Percentiles rank a stretch among this genome's conserved stretches.
Evolutionary conservation across 2,113 vertebrate genomes (phyloP).

Genomic region (Paraplagusia blochii): DNA sequence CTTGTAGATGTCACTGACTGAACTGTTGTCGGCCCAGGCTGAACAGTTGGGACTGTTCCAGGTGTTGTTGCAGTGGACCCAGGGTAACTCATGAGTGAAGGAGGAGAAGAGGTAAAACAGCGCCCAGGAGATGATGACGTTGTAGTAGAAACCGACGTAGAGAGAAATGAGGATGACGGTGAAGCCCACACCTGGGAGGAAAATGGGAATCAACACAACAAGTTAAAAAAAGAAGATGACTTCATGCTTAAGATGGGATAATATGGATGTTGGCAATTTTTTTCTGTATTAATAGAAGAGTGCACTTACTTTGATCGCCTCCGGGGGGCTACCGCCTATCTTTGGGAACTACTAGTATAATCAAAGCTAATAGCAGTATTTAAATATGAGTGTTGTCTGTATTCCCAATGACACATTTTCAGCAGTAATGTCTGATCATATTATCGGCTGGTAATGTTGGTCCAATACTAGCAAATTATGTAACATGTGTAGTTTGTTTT

Average conservation of each 20-base stretch:
- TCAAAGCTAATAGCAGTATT: too few relatives aligned
- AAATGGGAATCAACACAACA: neutral
- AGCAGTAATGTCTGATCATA: too few relatives aligned
- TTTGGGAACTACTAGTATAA: too few relatives aligned
- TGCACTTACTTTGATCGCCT: too few relatives aligned
- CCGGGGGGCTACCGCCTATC: too few relatives aligned
- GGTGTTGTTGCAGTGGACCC: slow-evolving; percentile 88
- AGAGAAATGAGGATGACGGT: slow-evolving; percentile 85
- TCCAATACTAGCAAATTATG: too few relatives aligned
- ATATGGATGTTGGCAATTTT: too few relatives aligned
- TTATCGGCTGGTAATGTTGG: too few relatives aligned
- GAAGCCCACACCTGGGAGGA: slow-evolving; percentile 78
- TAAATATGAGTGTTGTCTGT: too few relatives aligned
- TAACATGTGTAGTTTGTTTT: too few relatives aligned
- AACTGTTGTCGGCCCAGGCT: slow-evolving; percentile 64
- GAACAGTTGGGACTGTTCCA: slow-evolving; percentile 89
- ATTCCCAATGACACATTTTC: too few relatives aligned
- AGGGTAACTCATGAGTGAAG: slow-evolving; percentile 81
- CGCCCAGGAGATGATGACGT: slow-evolving; percentile 85
- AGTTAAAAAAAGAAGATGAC: neutral
- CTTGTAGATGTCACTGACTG: slow-evolving; percentile 72
- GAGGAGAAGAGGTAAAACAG: slow-evolving; percentile 84
- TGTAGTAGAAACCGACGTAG: slow-evolving; percentile 86
- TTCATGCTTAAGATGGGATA: neutral
- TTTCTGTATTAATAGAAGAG: too few relatives aligned